Percentiles rank a stretch among this genome's conserved stretches.
These are phyloP conservation scores for Labeo catla DNA, from an alignment of 2,113 vertebrate species.

Conservation along the genomic window DNA sequence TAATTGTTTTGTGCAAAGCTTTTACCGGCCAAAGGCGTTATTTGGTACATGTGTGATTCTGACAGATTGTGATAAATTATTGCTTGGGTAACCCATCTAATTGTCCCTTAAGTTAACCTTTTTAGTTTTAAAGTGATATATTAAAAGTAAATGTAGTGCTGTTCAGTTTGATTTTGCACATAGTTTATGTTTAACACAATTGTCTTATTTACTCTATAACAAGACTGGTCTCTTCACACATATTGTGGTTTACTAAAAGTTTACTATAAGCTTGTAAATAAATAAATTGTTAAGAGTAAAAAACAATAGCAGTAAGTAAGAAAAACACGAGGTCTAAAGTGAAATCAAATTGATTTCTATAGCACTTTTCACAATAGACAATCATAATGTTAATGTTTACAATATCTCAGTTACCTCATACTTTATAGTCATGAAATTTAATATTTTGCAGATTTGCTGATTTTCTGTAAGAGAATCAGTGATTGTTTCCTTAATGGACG, in stretches of 20 bases:
- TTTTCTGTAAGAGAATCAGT: neutral
- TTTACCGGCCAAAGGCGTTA: neutral
- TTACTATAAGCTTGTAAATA: neutral
- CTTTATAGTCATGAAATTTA: neutral
- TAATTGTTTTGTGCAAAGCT: neutral
- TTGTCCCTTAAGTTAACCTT: neutral
- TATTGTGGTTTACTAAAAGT: neutral
- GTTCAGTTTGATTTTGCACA: neutral
- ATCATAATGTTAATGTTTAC: neutral
- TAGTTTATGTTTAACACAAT: neutral
- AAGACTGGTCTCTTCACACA: neutral
- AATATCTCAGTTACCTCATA: neutral
- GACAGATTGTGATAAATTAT: neutral
- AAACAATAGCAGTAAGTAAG: neutral
- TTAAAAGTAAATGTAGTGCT: neutral
- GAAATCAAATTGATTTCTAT: neutral
- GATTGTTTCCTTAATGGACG: constrained; percentile 36
- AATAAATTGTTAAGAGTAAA: neutral
- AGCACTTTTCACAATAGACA: neutral
- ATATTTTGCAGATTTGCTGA: neutral
- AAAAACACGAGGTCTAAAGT: neutral
- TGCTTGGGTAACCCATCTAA: neutral
- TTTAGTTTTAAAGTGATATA: neutral
- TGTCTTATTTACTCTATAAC: neutral
- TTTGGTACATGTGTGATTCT: neutral